These are phyloP conservation scores for Aphaenogaster ashmeadi DNA, from an alignment of 1,140 invertebrate species.

Conservation along the genomic window DNA sequence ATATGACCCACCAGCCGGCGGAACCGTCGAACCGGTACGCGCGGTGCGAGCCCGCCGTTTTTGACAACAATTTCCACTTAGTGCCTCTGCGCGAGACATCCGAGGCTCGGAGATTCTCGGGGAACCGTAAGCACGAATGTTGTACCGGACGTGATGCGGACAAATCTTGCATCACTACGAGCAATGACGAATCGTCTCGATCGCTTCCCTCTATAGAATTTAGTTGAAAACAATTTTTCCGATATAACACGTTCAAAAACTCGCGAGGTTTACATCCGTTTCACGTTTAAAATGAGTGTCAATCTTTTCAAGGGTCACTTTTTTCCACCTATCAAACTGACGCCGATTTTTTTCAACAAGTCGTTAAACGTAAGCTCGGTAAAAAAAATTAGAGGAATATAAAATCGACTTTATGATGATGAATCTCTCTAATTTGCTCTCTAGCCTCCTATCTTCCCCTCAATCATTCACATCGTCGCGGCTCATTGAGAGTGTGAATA, in stretches of 20 bases:
- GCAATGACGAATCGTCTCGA: not conserved
- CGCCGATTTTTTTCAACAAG: not conserved
- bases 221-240: not conserved
- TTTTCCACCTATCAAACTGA: not conserved
- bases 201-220: not conserved
- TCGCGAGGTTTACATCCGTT: not conserved
- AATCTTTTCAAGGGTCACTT: not conserved
- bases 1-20: conserved; percentile 69
- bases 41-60: conserved; percentile 76
- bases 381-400: not conserved
- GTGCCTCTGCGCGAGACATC: conserved; percentile 83
- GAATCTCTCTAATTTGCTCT: not conserved
- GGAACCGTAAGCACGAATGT: conserved; percentile 53
- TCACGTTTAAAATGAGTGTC: not conserved
- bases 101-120: conserved; percentile 68
- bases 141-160: conserved; percentile 62
- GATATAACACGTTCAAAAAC: not conserved
- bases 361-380: not conserved
- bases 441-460: conserved; percentile 1
- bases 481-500: conserved; percentile 78
- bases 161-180: conserved; percentile 61
- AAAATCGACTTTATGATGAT: conserved; percentile 15
- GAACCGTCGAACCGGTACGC: conserved; percentile 72
- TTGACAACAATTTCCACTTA: conserved; percentile 88
- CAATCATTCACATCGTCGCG: conserved; percentile 70